Conservation (phyloP, 2,888 invertebrate species). For the Diplolepis rosae region DNA sequence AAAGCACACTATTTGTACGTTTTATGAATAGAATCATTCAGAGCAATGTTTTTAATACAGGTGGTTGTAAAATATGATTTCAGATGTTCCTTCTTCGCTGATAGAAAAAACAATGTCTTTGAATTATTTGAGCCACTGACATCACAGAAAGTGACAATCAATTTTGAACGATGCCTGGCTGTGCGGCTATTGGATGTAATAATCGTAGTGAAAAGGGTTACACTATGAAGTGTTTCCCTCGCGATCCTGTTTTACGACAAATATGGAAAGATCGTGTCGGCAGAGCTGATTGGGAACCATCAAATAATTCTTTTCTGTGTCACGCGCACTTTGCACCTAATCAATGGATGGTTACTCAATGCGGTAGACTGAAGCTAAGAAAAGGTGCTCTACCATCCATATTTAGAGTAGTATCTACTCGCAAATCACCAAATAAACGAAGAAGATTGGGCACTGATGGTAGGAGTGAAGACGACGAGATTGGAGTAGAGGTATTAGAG, state of each 20-base stretch:
- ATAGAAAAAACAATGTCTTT: neutral
- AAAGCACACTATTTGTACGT: too few species aligned
- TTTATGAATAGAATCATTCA: neutral
- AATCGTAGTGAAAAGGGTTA: conserved; percentile 71
- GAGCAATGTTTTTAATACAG: neutral
- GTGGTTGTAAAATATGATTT: neutral
- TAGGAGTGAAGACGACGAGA: conserved; percentile 47
- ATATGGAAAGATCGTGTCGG: conserved; percentile 68
- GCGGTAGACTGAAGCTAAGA: conserved; percentile 63
- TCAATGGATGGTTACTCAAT: conserved; percentile 62
- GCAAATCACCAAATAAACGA: conserved; percentile 66
- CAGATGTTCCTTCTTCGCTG: neutral
- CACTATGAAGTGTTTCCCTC: conserved; percentile 72
- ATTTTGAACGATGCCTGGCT: conserved; percentile 67
- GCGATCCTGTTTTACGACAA: conserved; percentile 64
- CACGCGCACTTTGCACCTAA: conserved; percentile 67
- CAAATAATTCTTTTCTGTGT: conserved; percentile 69
- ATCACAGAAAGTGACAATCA: neutral
- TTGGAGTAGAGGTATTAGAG: conserved; percentile 55
- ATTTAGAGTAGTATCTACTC: conserved; percentile 64
- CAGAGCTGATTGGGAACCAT: conserved; percentile 70
- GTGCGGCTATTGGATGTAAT: conserved; percentile 70
- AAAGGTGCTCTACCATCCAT: conserved; percentile 68
- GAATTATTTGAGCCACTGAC: neutral
- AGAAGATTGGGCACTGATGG: conserved; percentile 45